phyloP scores from a whole-genome alignment of 2,113 vertebrate genomes.

The Oncorhynchus nerka region DNA sequence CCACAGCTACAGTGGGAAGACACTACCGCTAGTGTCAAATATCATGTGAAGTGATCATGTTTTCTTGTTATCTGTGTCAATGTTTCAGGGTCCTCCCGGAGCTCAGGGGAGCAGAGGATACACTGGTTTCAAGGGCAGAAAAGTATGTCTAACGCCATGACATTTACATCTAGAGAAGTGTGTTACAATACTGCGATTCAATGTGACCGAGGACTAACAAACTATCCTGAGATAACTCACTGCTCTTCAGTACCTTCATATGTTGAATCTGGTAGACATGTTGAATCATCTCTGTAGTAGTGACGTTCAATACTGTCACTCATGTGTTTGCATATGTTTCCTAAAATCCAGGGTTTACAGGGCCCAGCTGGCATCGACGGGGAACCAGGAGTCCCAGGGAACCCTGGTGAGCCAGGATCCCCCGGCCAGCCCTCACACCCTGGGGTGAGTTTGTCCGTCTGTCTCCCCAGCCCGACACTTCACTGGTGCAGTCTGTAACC shows the following conservation, averaged over 20 bases:
- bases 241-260: too few relatives aligned
- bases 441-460: constrained; percentile 70
- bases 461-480: not conserved
- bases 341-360: constrained; percentile 77
- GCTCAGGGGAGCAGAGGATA: constrained; percentile 84
- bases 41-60: not conserved
- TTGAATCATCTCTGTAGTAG: not conserved
- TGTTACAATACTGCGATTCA: too few relatives aligned
- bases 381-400: constrained; percentile 93
- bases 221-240: too few relatives aligned
- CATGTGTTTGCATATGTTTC: not conserved
- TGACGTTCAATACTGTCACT: not conserved
- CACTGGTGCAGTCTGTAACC: not conserved
- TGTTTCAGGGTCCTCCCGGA: constrained; percentile 86
- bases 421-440: constrained; percentile 81
- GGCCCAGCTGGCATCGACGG: constrained; percentile 92
- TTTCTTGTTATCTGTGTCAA: not conserved
- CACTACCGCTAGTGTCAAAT: too few relatives aligned
- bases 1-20: too few relatives aligned
- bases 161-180: too few relatives aligned
- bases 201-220: too few relatives aligned
- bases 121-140: constrained; percentile 89
- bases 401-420: constrained; percentile 87
- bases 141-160: constrained; percentile 64
- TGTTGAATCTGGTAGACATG: not conserved